These are phyloP conservation scores for Diplolepis rosae DNA, from an alignment of 2,888 invertebrate species.

Conservation along the genomic window DNA sequence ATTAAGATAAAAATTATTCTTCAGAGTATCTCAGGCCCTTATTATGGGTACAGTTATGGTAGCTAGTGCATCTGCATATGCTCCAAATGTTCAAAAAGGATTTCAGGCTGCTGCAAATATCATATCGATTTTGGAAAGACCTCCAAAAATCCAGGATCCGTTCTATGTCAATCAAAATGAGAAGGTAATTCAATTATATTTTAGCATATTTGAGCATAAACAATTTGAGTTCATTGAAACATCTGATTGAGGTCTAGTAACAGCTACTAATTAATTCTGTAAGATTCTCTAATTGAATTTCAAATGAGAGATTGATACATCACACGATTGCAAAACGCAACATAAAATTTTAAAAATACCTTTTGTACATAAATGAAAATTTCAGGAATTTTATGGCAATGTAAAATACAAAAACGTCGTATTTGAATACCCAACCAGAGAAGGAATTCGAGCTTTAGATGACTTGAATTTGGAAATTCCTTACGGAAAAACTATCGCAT, in stretches of 20 bases:
- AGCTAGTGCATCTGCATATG: slow-evolving; percentile 81
- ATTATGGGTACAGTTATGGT: slow-evolving; percentile 84
- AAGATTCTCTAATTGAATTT: too few relatives aligned
- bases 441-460: slow-evolving; percentile 81
- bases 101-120: slow-evolving; percentile 83
- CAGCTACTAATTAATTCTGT: too few relatives aligned
- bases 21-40: slow-evolving; percentile 72
- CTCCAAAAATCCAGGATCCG: slow-evolving; percentile 77
- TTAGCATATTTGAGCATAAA: too few relatives aligned
- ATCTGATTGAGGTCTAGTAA: too few relatives aligned
- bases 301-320: too few relatives aligned
- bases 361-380: too few relatives aligned
- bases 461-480: slow-evolving; percentile 79
- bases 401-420: slow-evolving; percentile 82
- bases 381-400: slow-evolving; percentile 79
- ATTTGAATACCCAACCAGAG: slow-evolving; percentile 87
- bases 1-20: slow-evolving; percentile 28
- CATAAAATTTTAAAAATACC: too few relatives aligned
- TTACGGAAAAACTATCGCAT: slow-evolving; percentile 82
- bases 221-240: too few relatives aligned
- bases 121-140: slow-evolving; percentile 78
- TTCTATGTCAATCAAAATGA: not conserved
- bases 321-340: too few relatives aligned
- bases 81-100: slow-evolving; percentile 88
- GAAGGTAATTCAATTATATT: not conserved